A percentile compares a stretch with the other conserved stretches of the same genome.
phyloP scores from a whole-genome alignment of 2,888 invertebrate species.

The Herminia tarsipennalis region DNA sequence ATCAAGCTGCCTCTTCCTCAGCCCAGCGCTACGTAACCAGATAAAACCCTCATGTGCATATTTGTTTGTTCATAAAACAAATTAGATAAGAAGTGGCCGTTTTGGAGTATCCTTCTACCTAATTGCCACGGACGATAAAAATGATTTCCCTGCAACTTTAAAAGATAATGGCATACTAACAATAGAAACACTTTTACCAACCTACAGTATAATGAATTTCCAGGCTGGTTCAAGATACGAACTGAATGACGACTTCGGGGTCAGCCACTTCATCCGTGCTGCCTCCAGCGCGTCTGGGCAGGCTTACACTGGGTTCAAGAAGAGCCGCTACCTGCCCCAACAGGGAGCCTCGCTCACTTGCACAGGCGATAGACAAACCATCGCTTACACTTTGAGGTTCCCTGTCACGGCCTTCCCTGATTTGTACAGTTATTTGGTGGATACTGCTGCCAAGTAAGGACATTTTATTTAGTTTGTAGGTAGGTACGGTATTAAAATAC shows the following conservation, averaged over 20 bases:
- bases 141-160: too few relatives aligned
- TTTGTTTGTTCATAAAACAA: too few relatives aligned
- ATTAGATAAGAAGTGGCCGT: too few relatives aligned
- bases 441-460: slow-evolving; percentile 62
- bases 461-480: background rate
- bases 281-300: slow-evolving; percentile 90
- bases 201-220: too few relatives aligned
- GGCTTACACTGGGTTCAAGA: slow-evolving; percentile 88
- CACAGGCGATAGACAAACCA: slow-evolving; percentile 90
- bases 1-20: too few relatives aligned
- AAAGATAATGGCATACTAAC: too few relatives aligned
- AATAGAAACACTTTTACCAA: too few relatives aligned
- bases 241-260: slow-evolving; percentile 89
- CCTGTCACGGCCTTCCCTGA: slow-evolving; percentile 53
- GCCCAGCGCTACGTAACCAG: too few relatives aligned
- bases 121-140: too few relatives aligned
- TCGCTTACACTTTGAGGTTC: slow-evolving; percentile 89
- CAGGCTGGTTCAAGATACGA: slow-evolving; percentile 96
- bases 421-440: slow-evolving; percentile 63
- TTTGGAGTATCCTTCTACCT: too few relatives aligned
- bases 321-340: slow-evolving; percentile 90
- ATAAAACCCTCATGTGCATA: too few relatives aligned
- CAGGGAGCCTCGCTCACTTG: slow-evolving; percentile 89
- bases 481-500: too few relatives aligned
- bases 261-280: slow-evolving; percentile 91